Conservation (phyloP, 2,888 invertebrate genomes). For the Rhingia campestris region DNA sequence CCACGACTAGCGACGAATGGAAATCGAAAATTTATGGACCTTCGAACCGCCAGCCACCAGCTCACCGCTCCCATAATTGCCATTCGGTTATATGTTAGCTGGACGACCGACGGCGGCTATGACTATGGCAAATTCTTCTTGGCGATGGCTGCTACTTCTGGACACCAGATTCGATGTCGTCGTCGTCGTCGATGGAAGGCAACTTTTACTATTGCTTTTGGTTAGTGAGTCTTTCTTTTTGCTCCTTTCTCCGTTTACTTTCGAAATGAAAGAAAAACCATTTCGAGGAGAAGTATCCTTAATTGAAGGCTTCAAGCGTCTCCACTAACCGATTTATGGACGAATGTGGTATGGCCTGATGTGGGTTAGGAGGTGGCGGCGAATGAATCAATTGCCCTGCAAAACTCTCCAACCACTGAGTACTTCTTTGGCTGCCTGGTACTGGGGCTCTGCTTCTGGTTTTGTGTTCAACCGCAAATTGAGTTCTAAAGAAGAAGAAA, state of each 20-base stretch:
- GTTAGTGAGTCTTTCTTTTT: slow-evolving; percentile 7
- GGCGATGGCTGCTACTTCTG: slow-evolving; percentile 16
- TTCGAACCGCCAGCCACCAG: slow-evolving; percentile 25
- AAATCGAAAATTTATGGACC: slow-evolving; percentile 73
- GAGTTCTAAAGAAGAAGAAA: slow-evolving; percentile 45
- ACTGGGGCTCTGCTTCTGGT: slow-evolving; percentile 8
- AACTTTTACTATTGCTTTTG: slow-evolving; percentile 38
- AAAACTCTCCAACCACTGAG: slow-evolving; percentile 58
- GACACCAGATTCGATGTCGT: slow-evolving; percentile 20
- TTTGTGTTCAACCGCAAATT: slow-evolving; percentile 67
- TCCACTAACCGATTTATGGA: slow-evolving; percentile 62
- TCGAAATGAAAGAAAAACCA: slow-evolving; percentile 50
- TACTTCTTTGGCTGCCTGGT: slow-evolving; percentile 16
- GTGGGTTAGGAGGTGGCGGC: slow-evolving; percentile 3
- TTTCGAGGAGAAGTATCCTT: slow-evolving; percentile 45
- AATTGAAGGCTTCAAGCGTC: slow-evolving; percentile 61
- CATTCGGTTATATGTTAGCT: slow-evolving; percentile 31
- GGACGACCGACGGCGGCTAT: slow-evolving; percentile 3
- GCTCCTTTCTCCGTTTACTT: slow-evolving; percentile 43
- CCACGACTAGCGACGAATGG: slow-evolving; percentile 71
- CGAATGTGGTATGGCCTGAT: slow-evolving; percentile 15
- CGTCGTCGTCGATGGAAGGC: background rate
- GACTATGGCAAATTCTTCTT: slow-evolving; percentile 9
- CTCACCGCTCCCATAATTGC: slow-evolving; percentile 57
- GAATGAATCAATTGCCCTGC: slow-evolving; percentile 49